Conservation (phyloP, 2,888 invertebrate species). For the Hoplodrina ambigua region DNA sequence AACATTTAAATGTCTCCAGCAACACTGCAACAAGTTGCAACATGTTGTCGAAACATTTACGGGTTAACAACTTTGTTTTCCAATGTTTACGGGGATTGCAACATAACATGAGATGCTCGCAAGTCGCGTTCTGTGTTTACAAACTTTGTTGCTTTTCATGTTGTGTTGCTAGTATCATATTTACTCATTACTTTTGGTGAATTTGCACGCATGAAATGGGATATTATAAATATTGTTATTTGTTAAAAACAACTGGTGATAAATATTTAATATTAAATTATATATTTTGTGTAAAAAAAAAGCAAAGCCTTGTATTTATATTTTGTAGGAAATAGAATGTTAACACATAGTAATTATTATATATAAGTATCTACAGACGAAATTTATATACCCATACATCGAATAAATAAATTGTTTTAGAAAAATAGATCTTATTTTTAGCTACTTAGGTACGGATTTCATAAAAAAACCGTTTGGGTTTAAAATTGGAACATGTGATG, state of each 20-base stretch:
- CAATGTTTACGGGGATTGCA: neutral
- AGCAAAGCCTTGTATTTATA: slow-evolving; percentile 39
- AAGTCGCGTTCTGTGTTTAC: neutral
- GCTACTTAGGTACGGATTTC: too few species aligned
- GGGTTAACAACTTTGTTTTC: too few species aligned
- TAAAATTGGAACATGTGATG: too few species aligned
- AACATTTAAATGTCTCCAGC: neutral
- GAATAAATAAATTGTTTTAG: too few species aligned
- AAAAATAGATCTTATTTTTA: too few species aligned
- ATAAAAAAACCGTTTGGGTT: neutral
- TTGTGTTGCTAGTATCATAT: neutral
- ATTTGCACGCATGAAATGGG: slow-evolving; percentile 22
- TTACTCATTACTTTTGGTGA: neutral
- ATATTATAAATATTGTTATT: neutral
- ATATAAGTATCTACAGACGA: neutral
- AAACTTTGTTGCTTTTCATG: slow-evolving; percentile 1
- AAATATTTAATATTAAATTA: slow-evolving; percentile 3
- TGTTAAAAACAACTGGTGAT: neutral
- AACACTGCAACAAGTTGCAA: neutral
- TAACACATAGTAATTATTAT: neutral
- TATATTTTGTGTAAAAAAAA: neutral
- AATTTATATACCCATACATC: too few species aligned
- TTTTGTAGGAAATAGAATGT: neutral
- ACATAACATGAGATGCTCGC: slow-evolving; percentile 10
- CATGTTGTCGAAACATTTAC: too few species aligned